phyloP scores from a whole-genome alignment of 2,113 vertebrate genomes.

The Neomonachus schauinslandi region DNA sequence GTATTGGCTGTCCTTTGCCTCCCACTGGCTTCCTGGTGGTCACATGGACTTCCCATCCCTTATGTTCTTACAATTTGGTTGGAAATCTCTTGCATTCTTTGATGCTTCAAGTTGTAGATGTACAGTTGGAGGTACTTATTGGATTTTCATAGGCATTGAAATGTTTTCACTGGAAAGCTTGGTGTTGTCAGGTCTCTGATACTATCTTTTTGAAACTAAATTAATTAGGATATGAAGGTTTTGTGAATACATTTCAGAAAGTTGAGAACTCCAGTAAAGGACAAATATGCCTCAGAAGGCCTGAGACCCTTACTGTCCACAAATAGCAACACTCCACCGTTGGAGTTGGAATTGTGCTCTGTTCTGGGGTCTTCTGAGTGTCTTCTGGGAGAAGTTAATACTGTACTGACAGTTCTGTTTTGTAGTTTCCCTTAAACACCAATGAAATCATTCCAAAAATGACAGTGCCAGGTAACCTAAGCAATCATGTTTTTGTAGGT shows the following conservation, averaged over 20 bases:
- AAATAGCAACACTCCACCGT: background rate
- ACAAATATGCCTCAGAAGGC: background rate
- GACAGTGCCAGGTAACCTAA: background rate
- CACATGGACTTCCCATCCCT: background rate
- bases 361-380: background rate
- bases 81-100: background rate
- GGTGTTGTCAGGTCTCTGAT: background rate
- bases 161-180: background rate
- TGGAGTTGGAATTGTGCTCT: background rate
- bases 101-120: background rate
- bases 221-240: background rate
- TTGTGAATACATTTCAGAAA: background rate
- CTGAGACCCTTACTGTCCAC: background rate
- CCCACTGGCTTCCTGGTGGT: background rate
- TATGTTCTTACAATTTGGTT: background rate
- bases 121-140: background rate
- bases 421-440: background rate
- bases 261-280: background rate
- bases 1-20: background rate
- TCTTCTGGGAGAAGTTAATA: background rate
- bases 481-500: background rate
- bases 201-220: background rate
- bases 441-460: background rate
- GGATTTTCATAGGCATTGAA: background rate
- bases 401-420: background rate